Evolutionary conservation across 2,113 vertebrate species (phyloP).

Genomic region (Hippoglossus stenolepis): DNA sequence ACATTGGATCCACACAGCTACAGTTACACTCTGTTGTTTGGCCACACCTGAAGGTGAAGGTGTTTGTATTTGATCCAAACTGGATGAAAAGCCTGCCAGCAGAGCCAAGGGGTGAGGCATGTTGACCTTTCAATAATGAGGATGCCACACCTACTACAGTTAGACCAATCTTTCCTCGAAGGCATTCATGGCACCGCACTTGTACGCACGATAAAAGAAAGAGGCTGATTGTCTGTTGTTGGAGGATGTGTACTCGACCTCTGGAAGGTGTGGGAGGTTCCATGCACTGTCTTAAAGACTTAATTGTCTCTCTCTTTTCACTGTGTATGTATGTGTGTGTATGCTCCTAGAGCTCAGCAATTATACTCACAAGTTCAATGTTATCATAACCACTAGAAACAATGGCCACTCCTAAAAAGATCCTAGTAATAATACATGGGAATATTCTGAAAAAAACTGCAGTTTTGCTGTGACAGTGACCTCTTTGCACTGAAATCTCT

Average conservation of each 20-base stretch:
- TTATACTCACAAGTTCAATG: not conserved
- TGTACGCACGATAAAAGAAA: not conserved
- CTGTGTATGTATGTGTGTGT: too few relatives aligned
- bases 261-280: not conserved
- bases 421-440: not conserved
- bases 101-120: too few relatives aligned
- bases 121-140: too few relatives aligned
- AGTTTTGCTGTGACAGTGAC: not conserved
- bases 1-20: not conserved
- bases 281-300: not conserved
- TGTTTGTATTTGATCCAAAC: not conserved
- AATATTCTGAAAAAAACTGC: constrained; percentile 6
- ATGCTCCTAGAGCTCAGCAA: not conserved
- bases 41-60: not conserved
- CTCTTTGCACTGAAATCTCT: constrained; percentile 1
- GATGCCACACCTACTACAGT: too few relatives aligned
- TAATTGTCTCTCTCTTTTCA: not conserved
- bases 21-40: not conserved
- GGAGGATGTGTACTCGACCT: not conserved
- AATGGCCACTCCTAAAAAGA: not conserved
- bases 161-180: too few relatives aligned
- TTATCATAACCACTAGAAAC: not conserved
- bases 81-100: too few relatives aligned
- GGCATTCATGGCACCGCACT: not conserved
- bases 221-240: not conserved